Conservation (phyloP, 2,113 vertebrate genomes). For the Psittacus erithacus region DNA sequence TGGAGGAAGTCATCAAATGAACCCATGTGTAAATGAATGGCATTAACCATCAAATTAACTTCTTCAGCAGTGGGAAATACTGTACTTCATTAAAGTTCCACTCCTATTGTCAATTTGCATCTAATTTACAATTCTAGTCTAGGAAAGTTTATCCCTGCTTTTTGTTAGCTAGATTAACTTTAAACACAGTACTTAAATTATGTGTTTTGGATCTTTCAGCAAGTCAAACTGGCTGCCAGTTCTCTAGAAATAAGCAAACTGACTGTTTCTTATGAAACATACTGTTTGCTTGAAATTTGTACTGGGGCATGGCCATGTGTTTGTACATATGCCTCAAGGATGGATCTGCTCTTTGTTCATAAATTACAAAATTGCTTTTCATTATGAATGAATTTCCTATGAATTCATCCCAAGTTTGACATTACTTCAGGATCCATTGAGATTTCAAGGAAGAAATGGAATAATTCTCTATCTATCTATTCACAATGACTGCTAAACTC, state of each 20-base stretch:
- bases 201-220: slow-evolving; percentile 63
- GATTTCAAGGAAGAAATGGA: slow-evolving; percentile 1
- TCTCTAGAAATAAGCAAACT: slow-evolving; percentile 52
- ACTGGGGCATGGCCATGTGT: slow-evolving; percentile 42
- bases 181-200: slow-evolving; percentile 60
- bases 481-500: neutral
- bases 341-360: slow-evolving; percentile 44
- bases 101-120: slow-evolving; percentile 55
- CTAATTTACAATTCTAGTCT: slow-evolving; percentile 40
- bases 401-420: slow-evolving; percentile 3
- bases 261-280: slow-evolving; percentile 33
- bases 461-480: neutral
- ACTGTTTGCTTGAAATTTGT: slow-evolving; percentile 56
- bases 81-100: slow-evolving; percentile 13
- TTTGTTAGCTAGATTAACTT: slow-evolving; percentile 69
- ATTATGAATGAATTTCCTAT: neutral
- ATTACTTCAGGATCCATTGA: slow-evolving; percentile 2
- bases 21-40: slow-evolving; percentile 16
- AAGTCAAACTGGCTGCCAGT: slow-evolving; percentile 34
- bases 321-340: slow-evolving; percentile 54
- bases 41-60: slow-evolving; percentile 48
- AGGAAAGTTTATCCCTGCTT: slow-evolving; percentile 50
- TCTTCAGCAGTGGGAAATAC: slow-evolving; percentile 15
- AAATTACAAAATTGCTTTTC: slow-evolving; percentile 49
- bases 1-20: slow-evolving; percentile 18